Conservation (phyloP, 2,888 invertebrate species). For the Apodemia duryi region DNA sequence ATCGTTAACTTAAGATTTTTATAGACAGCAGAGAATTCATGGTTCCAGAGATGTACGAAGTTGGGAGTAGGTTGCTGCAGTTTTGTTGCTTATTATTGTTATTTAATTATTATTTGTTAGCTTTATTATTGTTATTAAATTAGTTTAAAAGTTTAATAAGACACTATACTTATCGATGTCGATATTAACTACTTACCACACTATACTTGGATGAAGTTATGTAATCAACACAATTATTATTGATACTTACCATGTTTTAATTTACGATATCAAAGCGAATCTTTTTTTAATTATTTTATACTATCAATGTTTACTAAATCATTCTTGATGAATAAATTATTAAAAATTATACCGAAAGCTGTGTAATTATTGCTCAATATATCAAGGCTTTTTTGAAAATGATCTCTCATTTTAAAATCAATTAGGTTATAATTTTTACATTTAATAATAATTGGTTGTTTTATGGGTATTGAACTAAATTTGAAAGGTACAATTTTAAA, state of each 20-base stretch:
- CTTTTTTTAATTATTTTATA: slow-evolving; percentile 10
- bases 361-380: slow-evolving; percentile 2
- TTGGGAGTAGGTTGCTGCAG: no score
- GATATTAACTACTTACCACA: not conserved
- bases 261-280: slow-evolving; percentile 11
- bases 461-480: not conserved
- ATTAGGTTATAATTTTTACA: not conserved
- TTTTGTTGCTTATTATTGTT: no score
- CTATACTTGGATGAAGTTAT: slow-evolving; percentile 5
- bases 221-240: slow-evolving; percentile 13
- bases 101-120: no score
- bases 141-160: no score
- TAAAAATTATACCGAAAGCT: slow-evolving; percentile 4
- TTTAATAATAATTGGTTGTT: not conserved
- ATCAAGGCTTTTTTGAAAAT: not conserved
- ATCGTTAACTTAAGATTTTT: no score
- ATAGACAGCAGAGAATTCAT: no score
- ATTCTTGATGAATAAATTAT: slow-evolving; percentile 6
- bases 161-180: not conserved
- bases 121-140: no score
- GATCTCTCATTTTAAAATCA: not conserved
- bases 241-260: slow-evolving; percentile 8
- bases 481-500: not conserved
- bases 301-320: slow-evolving; percentile 8
- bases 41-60: no score